A percentile compares a stretch with the other conserved stretches of the same genome.
These are phyloP conservation scores for Trisateles emortualis DNA, from an alignment of 2,888 invertebrate genomes.

Conservation along the genomic window DNA sequence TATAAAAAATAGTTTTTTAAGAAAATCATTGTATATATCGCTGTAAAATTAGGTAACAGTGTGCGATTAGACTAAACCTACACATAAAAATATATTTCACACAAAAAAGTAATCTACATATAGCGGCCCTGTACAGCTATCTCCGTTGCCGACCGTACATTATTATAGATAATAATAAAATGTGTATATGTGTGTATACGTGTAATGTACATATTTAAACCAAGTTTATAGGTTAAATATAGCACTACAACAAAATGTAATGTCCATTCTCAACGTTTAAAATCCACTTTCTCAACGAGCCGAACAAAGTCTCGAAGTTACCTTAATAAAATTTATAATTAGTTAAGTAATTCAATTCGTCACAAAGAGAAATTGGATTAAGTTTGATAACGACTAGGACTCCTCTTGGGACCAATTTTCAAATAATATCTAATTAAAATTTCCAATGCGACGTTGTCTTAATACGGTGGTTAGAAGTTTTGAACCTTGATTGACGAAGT, in stretches of 20 bases:
- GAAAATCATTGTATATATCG: no score
- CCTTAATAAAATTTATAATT: conserved; percentile 60
- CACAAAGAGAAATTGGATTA: conserved; percentile 59
- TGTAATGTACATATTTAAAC: no score
- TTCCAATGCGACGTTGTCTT: conserved; percentile 45
- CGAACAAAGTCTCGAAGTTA: conserved; percentile 34
- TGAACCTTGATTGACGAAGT: conserved; percentile 69
- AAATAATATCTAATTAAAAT: conserved; percentile 48
- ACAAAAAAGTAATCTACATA: no score
- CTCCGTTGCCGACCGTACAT: no score
- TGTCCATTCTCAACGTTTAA: conserved; percentile 22
- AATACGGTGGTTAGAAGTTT: conserved; percentile 54
- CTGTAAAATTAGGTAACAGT: no score
- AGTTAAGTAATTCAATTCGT: conserved; percentile 60
- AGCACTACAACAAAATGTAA: background rate
- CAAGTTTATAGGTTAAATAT: background rate
- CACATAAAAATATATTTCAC: no score
- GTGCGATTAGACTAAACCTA: no score
- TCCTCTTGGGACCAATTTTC: conserved; percentile 37
- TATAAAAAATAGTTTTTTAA: no score
- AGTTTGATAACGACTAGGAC: conserved; percentile 56
- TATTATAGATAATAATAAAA: no score
- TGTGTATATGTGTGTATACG: no score
- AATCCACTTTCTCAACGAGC: conserved; percentile 10
- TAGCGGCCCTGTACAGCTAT: no score